Base-by-base conservation (phyloP, 1,140 invertebrate genomes). In the Apis dorsata region DNA sequence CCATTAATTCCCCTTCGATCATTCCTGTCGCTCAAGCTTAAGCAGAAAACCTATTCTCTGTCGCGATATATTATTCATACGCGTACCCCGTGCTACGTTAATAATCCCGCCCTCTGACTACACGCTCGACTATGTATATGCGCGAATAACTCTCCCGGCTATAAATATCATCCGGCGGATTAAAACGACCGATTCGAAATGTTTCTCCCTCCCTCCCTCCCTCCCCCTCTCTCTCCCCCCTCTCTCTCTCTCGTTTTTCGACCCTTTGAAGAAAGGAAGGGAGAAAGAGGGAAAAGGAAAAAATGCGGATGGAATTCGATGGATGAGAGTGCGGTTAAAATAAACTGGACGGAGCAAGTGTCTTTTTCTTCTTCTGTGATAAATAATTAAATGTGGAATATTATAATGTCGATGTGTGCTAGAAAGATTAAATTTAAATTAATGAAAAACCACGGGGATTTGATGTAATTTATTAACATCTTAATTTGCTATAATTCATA, bases 131-230 rank as follows among this genome's bases (percentile, higher is more conserved):
- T 44, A 44, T 44, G 34, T 44, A 44, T 44, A 28, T 44, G 15
- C 55, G 13, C 28, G 57, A 60, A 44, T 74, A 60, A 49, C 57
- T 60, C 57, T 60, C 57, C 57, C 59, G 11, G 59, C 34, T 76
- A 28, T 53, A 75, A 75, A 28, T n/a, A 74, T 62, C 73, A 62
- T 34, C 28, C 71, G 28, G 28, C 57, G 34, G 75, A 15, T 3
- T 55, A 28, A 34, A 65, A 68, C 78, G 77, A 81, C 55, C 77
- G 66, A 81, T 81, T 86, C 71, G 62, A 77, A 82, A 60, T 62
- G 59, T 77, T 60, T 65, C 63, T 44, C 34, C 7, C 5, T 44
- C 34, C 7, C 34, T 44, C 5, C 7, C 34, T 44, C 34, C 7
- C 5, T 44, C 4, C 2, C 34, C 2, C 34, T 34, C 34, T 24